A percentile compares a stretch with the other conserved stretches of the same genome.
Conservation (phyloP, 30 jellyfish, hydroid and myxozoan genomes). For the Calvadosia cruxmelitensis region DNA sequence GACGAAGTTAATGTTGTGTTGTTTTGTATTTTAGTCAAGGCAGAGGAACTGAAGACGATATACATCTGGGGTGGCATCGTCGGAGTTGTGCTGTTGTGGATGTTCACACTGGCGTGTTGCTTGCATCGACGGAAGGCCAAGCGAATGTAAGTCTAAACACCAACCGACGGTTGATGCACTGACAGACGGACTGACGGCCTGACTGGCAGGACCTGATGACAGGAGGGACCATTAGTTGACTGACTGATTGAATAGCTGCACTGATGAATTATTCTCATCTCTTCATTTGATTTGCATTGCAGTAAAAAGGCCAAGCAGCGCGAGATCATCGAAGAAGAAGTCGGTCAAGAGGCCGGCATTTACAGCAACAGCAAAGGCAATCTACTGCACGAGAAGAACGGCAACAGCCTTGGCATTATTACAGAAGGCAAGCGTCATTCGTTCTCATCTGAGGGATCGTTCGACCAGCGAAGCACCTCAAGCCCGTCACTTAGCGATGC, state of each 20-base stretch:
- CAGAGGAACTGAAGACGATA: background rate
- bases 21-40: background rate
- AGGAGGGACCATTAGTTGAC: too few relatives aligned
- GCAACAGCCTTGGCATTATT: background rate
- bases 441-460: background rate
- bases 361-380: background rate
- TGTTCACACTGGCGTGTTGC: background rate
- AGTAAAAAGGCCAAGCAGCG: background rate
- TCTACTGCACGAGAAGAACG: background rate
- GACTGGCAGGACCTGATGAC: too few relatives aligned
- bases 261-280: too few relatives aligned
- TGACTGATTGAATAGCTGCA: too few relatives aligned
- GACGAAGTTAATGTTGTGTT: background rate
- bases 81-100: background rate
- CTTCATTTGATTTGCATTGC: too few relatives aligned
- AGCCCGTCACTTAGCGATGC: background rate
- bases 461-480: background rate
- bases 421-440: too few relatives aligned
- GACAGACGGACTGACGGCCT: too few relatives aligned
- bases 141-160: constrained; percentile 1
- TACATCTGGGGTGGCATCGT: background rate
- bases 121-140: background rate
- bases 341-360: background rate
- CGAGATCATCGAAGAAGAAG: background rate
- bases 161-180: too few relatives aligned